These are phyloP conservation scores for Fragum whitleyi DNA, from an alignment of 2,888 invertebrate genomes.

Conservation along the genomic window DNA sequence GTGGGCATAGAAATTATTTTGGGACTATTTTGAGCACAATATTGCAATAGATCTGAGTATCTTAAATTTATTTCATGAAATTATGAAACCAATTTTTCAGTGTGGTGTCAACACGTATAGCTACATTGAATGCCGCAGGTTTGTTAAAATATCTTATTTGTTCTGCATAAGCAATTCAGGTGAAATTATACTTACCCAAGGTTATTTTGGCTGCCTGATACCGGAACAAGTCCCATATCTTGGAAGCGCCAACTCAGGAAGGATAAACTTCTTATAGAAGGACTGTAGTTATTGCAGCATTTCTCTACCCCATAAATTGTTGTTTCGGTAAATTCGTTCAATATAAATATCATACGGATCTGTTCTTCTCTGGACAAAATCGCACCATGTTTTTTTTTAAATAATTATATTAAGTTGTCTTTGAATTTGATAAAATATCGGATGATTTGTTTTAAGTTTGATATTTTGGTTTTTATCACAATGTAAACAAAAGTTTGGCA, in stretches of 20 bases:
- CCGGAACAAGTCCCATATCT: slow-evolving; percentile 40
- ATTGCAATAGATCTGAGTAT: too few species aligned
- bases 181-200: slow-evolving; percentile 49
- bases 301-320: slow-evolving; percentile 20
- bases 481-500: background rate
- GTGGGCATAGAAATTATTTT: too few species aligned
- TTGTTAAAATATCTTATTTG: too few species aligned
- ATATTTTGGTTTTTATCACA: background rate
- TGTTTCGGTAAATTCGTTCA: slow-evolving; percentile 20
- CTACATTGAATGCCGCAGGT: too few species aligned
- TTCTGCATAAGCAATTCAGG: too few species aligned
- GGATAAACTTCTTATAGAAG: slow-evolving; percentile 36
- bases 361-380: slow-evolving; percentile 30
- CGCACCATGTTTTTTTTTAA: slow-evolving; percentile 6
- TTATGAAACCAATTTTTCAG: too few species aligned
- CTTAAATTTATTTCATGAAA: too few species aligned
- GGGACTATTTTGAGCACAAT: too few species aligned
- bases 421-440: background rate
- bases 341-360: slow-evolving; percentile 38
- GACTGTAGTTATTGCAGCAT: slow-evolving; percentile 33
- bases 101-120: too few species aligned
- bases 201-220: slow-evolving; percentile 31
- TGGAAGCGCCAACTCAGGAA: slow-evolving; percentile 45
- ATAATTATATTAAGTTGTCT: slow-evolving; percentile 18
- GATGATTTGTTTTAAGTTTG: background rate